These are phyloP conservation scores for Lepidonotus clava DNA, from an alignment of 2,888 invertebrate genomes.

Conservation along the genomic window DNA sequence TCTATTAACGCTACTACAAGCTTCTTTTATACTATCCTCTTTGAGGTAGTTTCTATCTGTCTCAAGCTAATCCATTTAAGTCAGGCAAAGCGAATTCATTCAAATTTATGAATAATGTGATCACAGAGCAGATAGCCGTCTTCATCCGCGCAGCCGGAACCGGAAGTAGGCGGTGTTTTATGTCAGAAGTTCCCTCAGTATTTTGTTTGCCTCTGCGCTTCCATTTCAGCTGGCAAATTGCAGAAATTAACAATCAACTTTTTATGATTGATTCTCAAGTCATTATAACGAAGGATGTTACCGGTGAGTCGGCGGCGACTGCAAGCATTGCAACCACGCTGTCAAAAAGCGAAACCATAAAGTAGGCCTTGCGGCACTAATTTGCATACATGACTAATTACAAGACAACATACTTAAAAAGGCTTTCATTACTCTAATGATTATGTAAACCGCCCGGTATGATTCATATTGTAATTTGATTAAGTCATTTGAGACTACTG, in stretches of 20 bases:
- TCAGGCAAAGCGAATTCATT: constrained; percentile 13
- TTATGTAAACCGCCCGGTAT: constrained; percentile 16
- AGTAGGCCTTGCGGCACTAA: constrained; percentile 23
- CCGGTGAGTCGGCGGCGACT: neutral
- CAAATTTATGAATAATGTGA: constrained; percentile 28
- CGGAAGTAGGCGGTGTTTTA: constrained; percentile 24
- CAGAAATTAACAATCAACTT: constrained; percentile 31
- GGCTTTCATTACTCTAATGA: constrained; percentile 9
- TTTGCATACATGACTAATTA: constrained; percentile 31
- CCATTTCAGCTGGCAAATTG: constrained; percentile 28
- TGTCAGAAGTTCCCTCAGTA: constrained; percentile 4
- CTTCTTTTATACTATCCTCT: constrained; percentile 20
- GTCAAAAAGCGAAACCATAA: neutral
- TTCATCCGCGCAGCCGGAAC: constrained; percentile 26
- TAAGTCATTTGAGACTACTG: neutral
- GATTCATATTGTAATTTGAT: constrained; percentile 14
- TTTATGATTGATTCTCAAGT: constrained; percentile 19
- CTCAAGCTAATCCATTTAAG: constrained; percentile 18
- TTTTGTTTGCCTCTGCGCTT: constrained; percentile 28
- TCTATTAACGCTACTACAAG: neutral
- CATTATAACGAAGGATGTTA: constrained; percentile 13
- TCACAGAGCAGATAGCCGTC: constrained; percentile 26
- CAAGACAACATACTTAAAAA: neutral
- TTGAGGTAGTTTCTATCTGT: constrained; percentile 18
- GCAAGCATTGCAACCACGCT: neutral